phyloP scores from a whole-genome alignment of 1,140 invertebrate species.

The Magallana ariakensis region DNA sequence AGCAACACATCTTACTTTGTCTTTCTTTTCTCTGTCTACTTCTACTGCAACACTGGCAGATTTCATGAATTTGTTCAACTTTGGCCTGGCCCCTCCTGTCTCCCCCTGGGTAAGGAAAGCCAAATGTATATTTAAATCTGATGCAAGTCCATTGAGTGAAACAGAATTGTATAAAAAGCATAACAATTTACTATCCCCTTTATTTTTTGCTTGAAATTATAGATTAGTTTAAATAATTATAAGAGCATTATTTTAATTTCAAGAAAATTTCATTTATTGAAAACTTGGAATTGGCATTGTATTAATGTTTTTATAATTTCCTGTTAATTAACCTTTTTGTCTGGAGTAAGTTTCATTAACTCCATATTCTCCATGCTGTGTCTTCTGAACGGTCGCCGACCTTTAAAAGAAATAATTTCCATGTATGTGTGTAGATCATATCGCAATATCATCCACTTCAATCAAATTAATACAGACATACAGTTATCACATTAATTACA shows the following conservation, averaged over 20 bases:
- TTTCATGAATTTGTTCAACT: slow-evolving; percentile 75
- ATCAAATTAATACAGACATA: no score
- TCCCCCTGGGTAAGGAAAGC: slow-evolving; percentile 39
- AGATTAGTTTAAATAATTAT: no score
- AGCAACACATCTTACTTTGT: slow-evolving; percentile 10
- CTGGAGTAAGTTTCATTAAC: slow-evolving; percentile 89
- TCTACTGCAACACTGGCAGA: slow-evolving; percentile 75
- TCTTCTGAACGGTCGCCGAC: slow-evolving; percentile 78
- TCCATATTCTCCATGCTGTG: slow-evolving; percentile 98
- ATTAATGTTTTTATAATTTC: no score
- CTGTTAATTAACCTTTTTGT: slow-evolving; percentile 70
- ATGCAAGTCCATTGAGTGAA: no score
- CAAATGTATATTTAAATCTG: not conserved
- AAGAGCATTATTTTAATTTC: no score
- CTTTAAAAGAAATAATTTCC: slow-evolving; percentile 48
- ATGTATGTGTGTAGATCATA: not conserved
- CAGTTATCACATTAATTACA: no score
- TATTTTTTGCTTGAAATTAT: no score
- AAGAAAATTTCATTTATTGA: no score
- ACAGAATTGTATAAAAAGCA: no score
- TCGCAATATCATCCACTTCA: no score
- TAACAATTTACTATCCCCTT: no score
- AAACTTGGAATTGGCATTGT: no score
- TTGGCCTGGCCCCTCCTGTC: slow-evolving; percentile 71
- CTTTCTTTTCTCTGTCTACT: slow-evolving; percentile 43